Base-by-base conservation (phyloP, 2,888 invertebrate species). In the Fabriciana adippe region DNA sequence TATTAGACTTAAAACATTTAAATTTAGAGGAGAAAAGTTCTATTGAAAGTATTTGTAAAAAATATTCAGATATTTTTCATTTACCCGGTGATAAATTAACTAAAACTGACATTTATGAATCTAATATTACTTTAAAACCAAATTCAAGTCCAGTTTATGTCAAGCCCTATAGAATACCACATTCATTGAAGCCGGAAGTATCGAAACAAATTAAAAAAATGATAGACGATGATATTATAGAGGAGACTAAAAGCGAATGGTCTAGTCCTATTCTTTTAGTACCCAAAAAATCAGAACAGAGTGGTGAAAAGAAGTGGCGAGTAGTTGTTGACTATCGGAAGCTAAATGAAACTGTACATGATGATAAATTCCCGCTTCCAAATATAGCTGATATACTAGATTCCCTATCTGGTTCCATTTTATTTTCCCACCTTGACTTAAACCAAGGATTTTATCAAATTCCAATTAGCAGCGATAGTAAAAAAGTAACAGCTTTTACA, bases 51-150 rank as follows among this genome's bases (percentile, higher is more conserved):
- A 62, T 71, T 11, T 74, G 74, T 63, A 54, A 66, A 6, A 72
- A 74, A 55, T 74, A 64, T 53, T 21, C 63, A 6, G 72, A 74
- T 53, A 53, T 74, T 11, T 71, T 72, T 53, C 63, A 62, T 56
- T 41, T 74, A 48, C 70, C 67, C 6, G 66, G 65, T n/a, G 74
- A 73, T 62, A 64, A 57, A 55, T 50, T 74, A 47, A 60, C 55
- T 6, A 70, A 68, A 21, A 69, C 70, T 21, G 64, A 71, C 21
- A 13, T 71, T 21, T 70, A 62, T 31, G 55, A 18, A 18, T 18
- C 18, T 18, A 18, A 18, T 18, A 18, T 18, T 18, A 18, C 18
- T 18, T 18, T 18, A 18, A 18, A 71, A 64, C 63, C 55, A 48
- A 69, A 70, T 61, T 18, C 53, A 21, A 60, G 15, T 16, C 73